phyloP scores from a whole-genome alignment of 35 echinoderm and acorn worm species.

The Lytechinus variegatus region DNA sequence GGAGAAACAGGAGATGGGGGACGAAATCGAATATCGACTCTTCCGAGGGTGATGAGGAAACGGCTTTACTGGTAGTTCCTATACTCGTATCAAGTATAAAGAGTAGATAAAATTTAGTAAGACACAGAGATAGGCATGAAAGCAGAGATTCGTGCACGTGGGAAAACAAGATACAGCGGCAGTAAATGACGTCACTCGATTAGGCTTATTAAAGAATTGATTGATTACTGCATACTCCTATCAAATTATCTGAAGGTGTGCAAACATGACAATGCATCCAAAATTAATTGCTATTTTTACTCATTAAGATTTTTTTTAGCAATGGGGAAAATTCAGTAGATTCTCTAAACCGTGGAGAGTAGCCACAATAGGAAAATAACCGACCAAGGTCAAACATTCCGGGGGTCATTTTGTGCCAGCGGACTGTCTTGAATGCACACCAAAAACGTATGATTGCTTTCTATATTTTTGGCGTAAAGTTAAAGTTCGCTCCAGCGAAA shows the following conservation, averaged over 20 bases:
- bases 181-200: neutral
- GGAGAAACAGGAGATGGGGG: neutral
- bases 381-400: too few species aligned
- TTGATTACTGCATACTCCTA: neutral
- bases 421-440: neutral
- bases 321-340: neutral
- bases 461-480: too few species aligned
- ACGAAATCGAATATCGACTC: constrained; percentile 5
- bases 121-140: neutral
- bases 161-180: neutral
- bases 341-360: neutral
- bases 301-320: neutral
- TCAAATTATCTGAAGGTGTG: neutral
- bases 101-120: neutral
- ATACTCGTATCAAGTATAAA: constrained; percentile 13
- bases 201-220: neutral
- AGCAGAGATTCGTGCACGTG: neutral
- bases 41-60: neutral
- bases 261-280: neutral
- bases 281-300: neutral
- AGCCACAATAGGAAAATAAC: neutral
- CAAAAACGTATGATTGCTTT: too few species aligned
- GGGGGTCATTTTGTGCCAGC: neutral
- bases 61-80: neutral
- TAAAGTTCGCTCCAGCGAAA: too few species aligned